Percentiles rank a stretch among this genome's conserved stretches.
These are phyloP conservation scores for Manacus vitellinus DNA, from an alignment of 2,113 vertebrate species.

Conservation along the genomic window DNA sequence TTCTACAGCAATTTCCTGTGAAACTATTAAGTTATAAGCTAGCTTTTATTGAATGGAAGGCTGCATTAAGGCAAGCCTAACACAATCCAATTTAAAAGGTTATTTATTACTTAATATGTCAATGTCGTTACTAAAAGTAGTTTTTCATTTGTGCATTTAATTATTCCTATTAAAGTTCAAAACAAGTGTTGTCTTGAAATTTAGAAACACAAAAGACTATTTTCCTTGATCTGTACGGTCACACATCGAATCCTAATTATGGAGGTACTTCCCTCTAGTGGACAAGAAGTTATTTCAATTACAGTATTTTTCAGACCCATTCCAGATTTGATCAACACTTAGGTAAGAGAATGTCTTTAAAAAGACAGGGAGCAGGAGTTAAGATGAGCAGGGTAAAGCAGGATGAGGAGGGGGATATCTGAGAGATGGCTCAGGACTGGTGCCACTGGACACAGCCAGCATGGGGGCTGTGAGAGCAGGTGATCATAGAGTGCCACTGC, in stretches of 20 bases:
- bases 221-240: not conserved
- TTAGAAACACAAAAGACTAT: not conserved
- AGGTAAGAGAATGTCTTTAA: not conserved
- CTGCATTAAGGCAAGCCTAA: conserved; percentile 37
- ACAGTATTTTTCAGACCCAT: not conserved
- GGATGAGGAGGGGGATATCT: not conserved
- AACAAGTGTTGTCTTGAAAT: rapidly evolving
- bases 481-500: rapidly evolving
- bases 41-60: conserved; percentile 64
- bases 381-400: not conserved
- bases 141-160: not conserved
- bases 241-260: not conserved
- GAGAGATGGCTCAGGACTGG: not conserved
- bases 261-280: conserved; percentile 50
- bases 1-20: conserved; percentile 56
- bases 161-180: not conserved
- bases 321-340: not conserved
- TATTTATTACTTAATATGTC: not conserved
- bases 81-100: conserved; percentile 38
- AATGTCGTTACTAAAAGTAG: not conserved
- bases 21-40: conserved; percentile 25
- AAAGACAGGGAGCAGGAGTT: not conserved
- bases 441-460: not conserved
- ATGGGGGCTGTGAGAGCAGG: rapidly evolving
- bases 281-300: not conserved